Percentiles rank a stretch among this genome's conserved stretches.
These are phyloP conservation scores for Vombatus ursinus DNA, from an alignment of 2,113 vertebrate species.

Conservation along the genomic window DNA sequence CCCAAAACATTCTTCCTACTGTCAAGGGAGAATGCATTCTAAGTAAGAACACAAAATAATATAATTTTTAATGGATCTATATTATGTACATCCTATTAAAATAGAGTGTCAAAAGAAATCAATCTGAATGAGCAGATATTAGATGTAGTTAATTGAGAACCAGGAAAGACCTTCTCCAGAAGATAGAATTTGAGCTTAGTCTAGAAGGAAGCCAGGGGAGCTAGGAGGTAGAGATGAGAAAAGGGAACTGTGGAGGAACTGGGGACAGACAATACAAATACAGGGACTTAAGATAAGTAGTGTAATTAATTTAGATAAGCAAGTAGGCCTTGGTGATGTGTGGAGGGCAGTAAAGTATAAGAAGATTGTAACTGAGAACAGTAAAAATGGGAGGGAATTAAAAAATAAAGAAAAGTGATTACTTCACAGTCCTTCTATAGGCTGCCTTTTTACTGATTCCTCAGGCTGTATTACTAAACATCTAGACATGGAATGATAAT, in stretches of 20 bases:
- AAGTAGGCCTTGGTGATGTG: background rate
- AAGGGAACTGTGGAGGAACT: background rate
- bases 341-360: background rate
- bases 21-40: background rate
- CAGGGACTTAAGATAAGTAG: background rate
- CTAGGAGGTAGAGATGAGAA: background rate
- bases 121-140: background rate
- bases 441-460: background rate
- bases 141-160: background rate
- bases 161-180: background rate
- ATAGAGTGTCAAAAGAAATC: background rate
- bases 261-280: background rate
- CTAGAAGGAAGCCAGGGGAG: fast-evolving
- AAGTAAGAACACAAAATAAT: background rate
- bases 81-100: background rate
- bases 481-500: background rate
- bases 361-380: background rate
- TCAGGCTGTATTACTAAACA: background rate
- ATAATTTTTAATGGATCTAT: background rate
- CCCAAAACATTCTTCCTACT: background rate
- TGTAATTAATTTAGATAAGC: background rate
- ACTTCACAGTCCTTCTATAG: too few relatives aligned
- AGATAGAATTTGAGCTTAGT: background rate
- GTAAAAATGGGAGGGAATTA: too few relatives aligned
- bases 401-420: background rate